Conservation (phyloP, 2,797 vertebrate species). For the Myoxocephalus aenaeus region DNA sequence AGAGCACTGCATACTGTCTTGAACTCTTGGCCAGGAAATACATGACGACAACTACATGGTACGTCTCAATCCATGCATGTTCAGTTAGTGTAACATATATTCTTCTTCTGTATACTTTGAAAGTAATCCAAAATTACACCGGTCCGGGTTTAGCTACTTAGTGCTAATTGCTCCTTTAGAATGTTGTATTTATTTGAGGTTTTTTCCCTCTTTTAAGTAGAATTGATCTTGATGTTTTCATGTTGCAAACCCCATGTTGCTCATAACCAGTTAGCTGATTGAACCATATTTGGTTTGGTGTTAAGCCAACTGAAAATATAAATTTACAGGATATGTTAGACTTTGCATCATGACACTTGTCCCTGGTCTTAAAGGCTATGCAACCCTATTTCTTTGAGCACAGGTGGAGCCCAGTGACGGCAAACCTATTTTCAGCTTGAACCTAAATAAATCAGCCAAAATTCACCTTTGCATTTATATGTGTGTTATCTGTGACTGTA, state of each 20-base stretch:
- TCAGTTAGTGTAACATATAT: neutral
- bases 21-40: slow-evolving; percentile 95
- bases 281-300: neutral
- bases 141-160: neutral
- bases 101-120: neutral
- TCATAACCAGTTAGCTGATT: neutral
- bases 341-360: neutral
- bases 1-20: slow-evolving; percentile 90
- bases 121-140: neutral
- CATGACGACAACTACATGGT: slow-evolving; percentile 92
- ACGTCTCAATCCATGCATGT: slow-evolving; percentile 50
- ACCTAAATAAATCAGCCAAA: neutral
- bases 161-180: neutral
- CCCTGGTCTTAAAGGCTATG: neutral
- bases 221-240: neutral
- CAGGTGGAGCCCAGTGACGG: neutral
- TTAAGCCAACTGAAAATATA: neutral
- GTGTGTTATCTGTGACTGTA: neutral
- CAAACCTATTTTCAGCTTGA: neutral
- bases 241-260: neutral
- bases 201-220: neutral
- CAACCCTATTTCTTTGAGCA: neutral
- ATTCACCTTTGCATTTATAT: neutral
- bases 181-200: neutral
- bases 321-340: neutral